Evolutionary conservation across 2,888 invertebrate species (phyloP), one percentile per base, ranked within the genome.

Genomic region (Campaea margaritaria): DNA sequence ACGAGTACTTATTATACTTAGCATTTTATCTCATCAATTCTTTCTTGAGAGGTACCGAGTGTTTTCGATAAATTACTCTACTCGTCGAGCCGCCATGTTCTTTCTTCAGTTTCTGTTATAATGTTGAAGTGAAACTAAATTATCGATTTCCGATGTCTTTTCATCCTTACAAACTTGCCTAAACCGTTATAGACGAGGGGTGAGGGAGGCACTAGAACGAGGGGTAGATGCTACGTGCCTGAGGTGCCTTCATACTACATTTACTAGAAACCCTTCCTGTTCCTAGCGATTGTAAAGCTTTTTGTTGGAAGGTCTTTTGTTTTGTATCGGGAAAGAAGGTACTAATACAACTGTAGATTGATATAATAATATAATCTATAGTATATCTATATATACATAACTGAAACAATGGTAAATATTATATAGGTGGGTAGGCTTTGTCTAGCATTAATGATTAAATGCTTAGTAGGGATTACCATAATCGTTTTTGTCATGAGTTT

Each of bases 181-280:
- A 62, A 63, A 71, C 68, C 36, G 36, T 5, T 36, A n/a, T 12
- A 3, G 58, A 55, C 55, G 56, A 58, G 63, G 61, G 60, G 67
- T 63, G 72, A 65, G 73, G 69, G 69, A 68, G 70, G 75, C 72
- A 78, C 78, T 82, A 79, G 77, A 86, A 79, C 77, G 77, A 75
- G 83, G 83, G 76, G 81, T 78, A 82, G 42, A 38, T 58, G 52
- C 81, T 86, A 83, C 78, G 78, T 70, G 45, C 41, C 5, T 36
- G 36, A 60, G 74, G 72, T 72, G 68, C 74, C 74, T 73, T 70
- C 68, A 72, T 79, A n/a, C 76, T 74, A 81, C 78, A 75, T 74
- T 75, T 76, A 79, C 71, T 47, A 51, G 52, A 63, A 58, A 59
- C 31, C 47, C 54, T 58, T 46, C 36, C n/a, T 45, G 45, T n/a